Evolutionary conservation across 2,113 vertebrate species (phyloP), one percentile per base, ranked within the genome.

Genomic region (Aldabrachelys gigantea): DNA sequence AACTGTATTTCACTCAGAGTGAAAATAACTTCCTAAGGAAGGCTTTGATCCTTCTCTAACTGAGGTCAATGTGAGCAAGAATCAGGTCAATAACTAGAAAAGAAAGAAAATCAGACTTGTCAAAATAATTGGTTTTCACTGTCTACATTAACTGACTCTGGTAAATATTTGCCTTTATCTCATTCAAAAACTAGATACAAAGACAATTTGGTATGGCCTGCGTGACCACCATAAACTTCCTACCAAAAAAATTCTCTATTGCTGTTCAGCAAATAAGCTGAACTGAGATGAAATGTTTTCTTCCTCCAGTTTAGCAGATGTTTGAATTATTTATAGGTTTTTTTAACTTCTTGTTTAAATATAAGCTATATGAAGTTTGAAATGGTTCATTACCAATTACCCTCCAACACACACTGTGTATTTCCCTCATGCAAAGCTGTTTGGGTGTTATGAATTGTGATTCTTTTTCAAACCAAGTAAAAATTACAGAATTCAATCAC

Each of bases 231-330:
- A n/a, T 54, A 22, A 54, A 54, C 53, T 54, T 54, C n/a, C 5
- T 94, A 89, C 72, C 93, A 54, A 54, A 94, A 83, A 83, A 62
- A 90, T 53, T 19, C 80, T 91, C 92, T 91, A 62, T 41, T 52
- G 54, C 85, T 80, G 80, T 88, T 69, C 17, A 69, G 35, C 35
- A 69, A 69, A 69, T 79, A 82, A 52, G 89, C 78, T 82, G 17
- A 54, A 19, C 31, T 94, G 27, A 54, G 94, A 88, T 0, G 44
- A 96, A 95, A 96, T 88, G 92, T 95, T 96, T 96, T 97, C 65
- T 38, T 72, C 92, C 88, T 83, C 85, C 89, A 96, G 95, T 92
- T 95, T 59, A 92, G 57, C 54, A 85, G 2, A 38, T 14, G 79
- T 25, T 3, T 80, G 65, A 90, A 86, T 13, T 53, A 81, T 8